Conservation (phyloP, 1,140 invertebrate genomes). For the Drosophila parvula region DNA sequence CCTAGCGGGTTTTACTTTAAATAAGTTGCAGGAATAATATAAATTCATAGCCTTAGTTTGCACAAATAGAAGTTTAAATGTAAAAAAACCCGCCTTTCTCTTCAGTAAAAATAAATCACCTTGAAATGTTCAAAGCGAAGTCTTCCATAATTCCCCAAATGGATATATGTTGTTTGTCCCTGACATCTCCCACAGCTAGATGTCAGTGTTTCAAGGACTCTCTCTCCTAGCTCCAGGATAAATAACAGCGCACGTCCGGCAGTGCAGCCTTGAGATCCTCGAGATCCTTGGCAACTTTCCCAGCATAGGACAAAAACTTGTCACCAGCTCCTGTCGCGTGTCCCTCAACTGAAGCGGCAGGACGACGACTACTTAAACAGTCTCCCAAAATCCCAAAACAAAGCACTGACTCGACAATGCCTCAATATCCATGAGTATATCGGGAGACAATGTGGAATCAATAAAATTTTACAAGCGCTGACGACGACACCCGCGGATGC, state of each 20-base stretch:
- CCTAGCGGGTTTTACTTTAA: not conserved
- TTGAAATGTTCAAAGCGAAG: conserved; percentile 1
- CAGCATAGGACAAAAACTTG: conserved; percentile 56
- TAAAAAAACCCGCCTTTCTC: not conserved
- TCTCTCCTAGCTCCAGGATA: conserved; percentile 23
- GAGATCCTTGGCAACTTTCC: conserved; percentile 39
- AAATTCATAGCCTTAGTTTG: not conserved
- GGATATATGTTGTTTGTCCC: conserved; percentile 19
- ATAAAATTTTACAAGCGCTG: conserved; percentile 72
- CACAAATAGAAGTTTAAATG: no score
- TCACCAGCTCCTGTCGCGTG: conserved; percentile 82
- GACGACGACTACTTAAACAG: conserved; percentile 79
- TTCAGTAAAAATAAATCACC: not conserved
- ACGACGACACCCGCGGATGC: conserved; percentile 72
- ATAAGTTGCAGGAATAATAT: not conserved
- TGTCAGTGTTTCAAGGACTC: conserved; percentile 25
- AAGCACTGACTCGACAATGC: conserved; percentile 24
- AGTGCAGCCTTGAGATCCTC: conserved; percentile 56
- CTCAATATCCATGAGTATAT: conserved; percentile 48
- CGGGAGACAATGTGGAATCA: conserved; percentile 58
- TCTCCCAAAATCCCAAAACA: conserved; percentile 39
- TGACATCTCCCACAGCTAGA: conserved; percentile 51
- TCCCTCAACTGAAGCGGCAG: conserved; percentile 76
- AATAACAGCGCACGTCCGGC: conserved; percentile 16
- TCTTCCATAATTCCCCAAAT: conserved; percentile 20